Percentiles rank a stretch among this genome's conserved stretches.
These are phyloP conservation scores for Amaurobius ferox DNA, from an alignment of 2,888 invertebrate species.

Conservation along the genomic window DNA sequence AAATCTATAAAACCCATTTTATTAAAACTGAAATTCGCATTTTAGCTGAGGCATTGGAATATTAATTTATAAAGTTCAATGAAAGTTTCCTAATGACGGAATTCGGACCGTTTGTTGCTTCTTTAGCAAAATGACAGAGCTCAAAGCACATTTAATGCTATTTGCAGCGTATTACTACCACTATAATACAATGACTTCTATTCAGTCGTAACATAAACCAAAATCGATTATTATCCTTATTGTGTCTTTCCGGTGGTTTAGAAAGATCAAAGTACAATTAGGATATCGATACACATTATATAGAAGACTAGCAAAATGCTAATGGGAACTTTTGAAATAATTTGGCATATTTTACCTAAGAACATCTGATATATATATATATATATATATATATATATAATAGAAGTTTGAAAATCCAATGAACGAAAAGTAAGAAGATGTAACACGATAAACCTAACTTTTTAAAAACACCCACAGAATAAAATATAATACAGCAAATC, in stretches of 20 bases:
- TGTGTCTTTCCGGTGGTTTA: background rate
- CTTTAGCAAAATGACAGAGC: background rate
- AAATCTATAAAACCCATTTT: slow-evolving; percentile 18
- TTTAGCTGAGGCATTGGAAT: slow-evolving; percentile 14
- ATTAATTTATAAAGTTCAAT: slow-evolving; percentile 18
- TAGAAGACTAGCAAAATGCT: no score
- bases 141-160: slow-evolving; percentile 5
- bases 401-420: no score
- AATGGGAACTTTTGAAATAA: no score
- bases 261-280: slow-evolving; percentile 9
- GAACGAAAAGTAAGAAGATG: no score
- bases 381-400: no score
- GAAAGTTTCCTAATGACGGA: slow-evolving; percentile 13
- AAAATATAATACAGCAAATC: no score
- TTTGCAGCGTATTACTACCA: slow-evolving; percentile 11
- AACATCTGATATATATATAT: background rate
- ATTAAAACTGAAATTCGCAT: slow-evolving; percentile 16
- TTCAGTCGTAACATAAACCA: background rate
- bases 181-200: background rate
- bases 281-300: slow-evolving; percentile 10
- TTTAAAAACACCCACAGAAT: no score
- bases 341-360: background rate
- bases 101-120: slow-evolving; percentile 18
- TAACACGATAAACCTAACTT: no score
- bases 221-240: slow-evolving; percentile 6